phyloP scores from a whole-genome alignment of 2,113 vertebrate genomes.

The Australoheros scitulus region DNA sequence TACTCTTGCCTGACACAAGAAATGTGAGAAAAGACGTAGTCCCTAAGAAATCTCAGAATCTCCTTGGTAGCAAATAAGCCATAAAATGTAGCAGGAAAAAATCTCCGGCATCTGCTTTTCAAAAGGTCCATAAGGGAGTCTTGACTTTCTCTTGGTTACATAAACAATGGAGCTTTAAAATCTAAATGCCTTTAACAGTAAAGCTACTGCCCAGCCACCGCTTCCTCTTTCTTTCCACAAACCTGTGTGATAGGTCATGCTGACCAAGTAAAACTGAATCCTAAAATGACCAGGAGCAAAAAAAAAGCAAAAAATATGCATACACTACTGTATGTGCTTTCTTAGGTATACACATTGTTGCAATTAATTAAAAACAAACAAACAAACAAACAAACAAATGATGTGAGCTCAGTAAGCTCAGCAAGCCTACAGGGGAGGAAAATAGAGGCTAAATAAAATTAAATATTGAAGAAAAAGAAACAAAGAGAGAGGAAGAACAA shows the following conservation, averaged over 20 bases:
- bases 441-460: slow-evolving; percentile 32
- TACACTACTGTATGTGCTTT: not conserved
- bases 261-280: not conserved
- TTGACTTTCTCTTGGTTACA: slow-evolving; percentile 75
- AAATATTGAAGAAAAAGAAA: slow-evolving; percentile 32
- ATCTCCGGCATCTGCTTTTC: slow-evolving; percentile 70
- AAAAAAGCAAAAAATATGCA: not conserved
- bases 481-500: slow-evolving; percentile 33
- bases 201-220: slow-evolving; percentile 63
- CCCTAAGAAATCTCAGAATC: slow-evolving; percentile 51
- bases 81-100: slow-evolving; percentile 69
- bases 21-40: slow-evolving; percentile 41
- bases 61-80: slow-evolving; percentile 65
- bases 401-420: not conserved
- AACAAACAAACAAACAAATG: not conserved
- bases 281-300: slow-evolving; percentile 4
- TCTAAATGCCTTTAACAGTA: slow-evolving; percentile 78
- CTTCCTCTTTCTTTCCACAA: slow-evolving; percentile 43
- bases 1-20: slow-evolving; percentile 23
- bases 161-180: slow-evolving; percentile 77
- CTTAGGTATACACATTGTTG: not conserved
- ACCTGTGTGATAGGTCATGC: slow-evolving; percentile 15
- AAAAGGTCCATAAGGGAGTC: slow-evolving; percentile 67
- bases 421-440: not conserved
- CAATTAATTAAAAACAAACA: not conserved